A percentile compares a stretch with the other conserved stretches of the same genome.
phyloP scores from a whole-genome alignment of 2,113 vertebrate species.

The Antechinus stuartii region DNA sequence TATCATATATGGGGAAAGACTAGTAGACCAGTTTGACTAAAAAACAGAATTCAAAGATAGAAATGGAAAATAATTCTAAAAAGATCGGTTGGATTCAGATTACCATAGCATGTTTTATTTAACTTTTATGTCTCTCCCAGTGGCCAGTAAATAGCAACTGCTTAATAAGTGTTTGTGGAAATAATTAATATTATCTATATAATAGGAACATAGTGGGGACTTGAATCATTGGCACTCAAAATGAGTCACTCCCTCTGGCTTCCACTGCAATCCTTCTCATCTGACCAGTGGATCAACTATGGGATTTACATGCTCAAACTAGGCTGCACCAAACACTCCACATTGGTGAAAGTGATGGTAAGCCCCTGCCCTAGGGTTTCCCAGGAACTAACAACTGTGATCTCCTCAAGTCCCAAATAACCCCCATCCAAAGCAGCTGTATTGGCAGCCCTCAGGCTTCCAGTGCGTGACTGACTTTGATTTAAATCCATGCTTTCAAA shows the following conservation, averaged over 20 bases:
- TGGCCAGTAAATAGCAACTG: background rate
- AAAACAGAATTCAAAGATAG: background rate
- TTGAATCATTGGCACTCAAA: background rate
- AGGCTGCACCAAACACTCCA: background rate
- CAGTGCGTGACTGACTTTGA: constrained; percentile 1
- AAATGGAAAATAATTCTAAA: background rate
- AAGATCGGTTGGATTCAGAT: background rate
- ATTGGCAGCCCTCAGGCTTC: background rate
- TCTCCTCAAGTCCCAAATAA: background rate
- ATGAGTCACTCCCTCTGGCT: background rate
- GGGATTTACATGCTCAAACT: background rate
- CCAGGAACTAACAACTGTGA: background rate
- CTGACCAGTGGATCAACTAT: background rate
- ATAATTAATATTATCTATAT: background rate
- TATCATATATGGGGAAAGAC: background rate
- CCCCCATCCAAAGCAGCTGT: background rate
- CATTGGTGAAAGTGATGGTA: background rate
- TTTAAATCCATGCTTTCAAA: constrained; percentile 13
- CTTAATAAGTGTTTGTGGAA: background rate
- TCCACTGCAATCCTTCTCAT: background rate
- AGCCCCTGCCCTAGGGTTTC: background rate
- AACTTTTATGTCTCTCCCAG: background rate
- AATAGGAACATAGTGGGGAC: background rate
- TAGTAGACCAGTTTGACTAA: background rate
- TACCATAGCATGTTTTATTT: background rate